Evolutionary conservation across 2,888 invertebrate species (phyloP), one percentile per base, ranked within the genome.

Genomic region (Philereme transversata): DNA sequence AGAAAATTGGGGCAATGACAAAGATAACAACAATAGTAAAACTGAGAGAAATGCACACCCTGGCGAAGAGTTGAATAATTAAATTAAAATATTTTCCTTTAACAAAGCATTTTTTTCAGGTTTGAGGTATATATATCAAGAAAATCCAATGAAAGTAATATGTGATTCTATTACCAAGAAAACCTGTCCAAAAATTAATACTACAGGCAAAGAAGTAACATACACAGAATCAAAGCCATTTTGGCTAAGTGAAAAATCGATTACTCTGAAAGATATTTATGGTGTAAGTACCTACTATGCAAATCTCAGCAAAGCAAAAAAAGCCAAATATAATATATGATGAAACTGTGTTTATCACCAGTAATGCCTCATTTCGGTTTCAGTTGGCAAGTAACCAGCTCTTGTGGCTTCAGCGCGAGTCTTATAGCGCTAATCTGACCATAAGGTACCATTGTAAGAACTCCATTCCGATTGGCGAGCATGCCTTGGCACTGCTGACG

Each of bases 391-490:
- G 34, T 10, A 35, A 48, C 0, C 57, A 60, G 36, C 22, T 64
- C 1, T 5, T 11, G 3, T 76, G 70, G 74, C 64, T 79, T 0
- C 71, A 71, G 50, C 4, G 50, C 5, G 46, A 55, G 5, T 71
- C 77, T 0, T 44, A 9, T 0, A 60, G 45, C 8, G 73, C 69
- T 5, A 70, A 58, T 7, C 70, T 75, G 63, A 73, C 45, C 0
- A 60, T 80, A 11, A 69, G 69, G 54, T 75, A 71, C 35, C 63
- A 77, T 43, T 79, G 79, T 35, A 36, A 64, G 0, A 67, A 79
- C 34, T 75, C 75, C 0, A 62, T 60, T 9, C 69, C 74, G 0
- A 65, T 71, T 38, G 40, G 51, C 4, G 33, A 54, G 0, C 41
- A 59, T 4, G 58, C 72, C 0, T 35, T 76, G 5, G 57, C 65